A percentile compares a stretch with the other conserved stretches of the same genome.
These are phyloP conservation scores for Pteropus alecto DNA, from an alignment of 2,113 vertebrate genomes.

Conservation along the genomic window DNA sequence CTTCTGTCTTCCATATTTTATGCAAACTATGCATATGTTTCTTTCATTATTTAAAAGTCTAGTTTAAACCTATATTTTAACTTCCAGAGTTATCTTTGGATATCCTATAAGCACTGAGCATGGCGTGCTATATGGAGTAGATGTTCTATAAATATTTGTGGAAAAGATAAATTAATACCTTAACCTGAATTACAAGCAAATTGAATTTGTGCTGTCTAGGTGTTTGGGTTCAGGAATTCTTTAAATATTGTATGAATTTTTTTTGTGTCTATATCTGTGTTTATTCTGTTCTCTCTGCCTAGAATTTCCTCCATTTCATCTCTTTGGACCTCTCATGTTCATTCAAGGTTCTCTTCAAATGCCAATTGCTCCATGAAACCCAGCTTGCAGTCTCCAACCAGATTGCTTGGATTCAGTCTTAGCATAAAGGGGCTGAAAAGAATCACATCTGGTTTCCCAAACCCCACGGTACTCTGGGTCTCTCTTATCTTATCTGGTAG, in stretches of 20 bases:
- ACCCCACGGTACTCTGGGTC: not conserved
- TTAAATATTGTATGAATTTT: conserved; percentile 9
- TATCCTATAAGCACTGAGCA: not conserved
- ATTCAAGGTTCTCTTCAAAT: not conserved
- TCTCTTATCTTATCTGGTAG: not conserved
- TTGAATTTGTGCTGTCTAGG: not conserved
- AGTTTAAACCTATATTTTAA: not conserved
- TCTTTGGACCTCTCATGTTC: not conserved
- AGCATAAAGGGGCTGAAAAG: not conserved
- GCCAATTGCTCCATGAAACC: not conserved
- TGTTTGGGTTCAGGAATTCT: not conserved
- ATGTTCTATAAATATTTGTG: not conserved
- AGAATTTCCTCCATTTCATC: not conserved
- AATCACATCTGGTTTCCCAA: not conserved
- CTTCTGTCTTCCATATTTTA: conserved; percentile 31
- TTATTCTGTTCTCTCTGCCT: not conserved
- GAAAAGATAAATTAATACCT: not conserved
- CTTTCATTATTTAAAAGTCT: conserved; percentile 17
- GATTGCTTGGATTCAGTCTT: not conserved
- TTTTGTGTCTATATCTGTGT: not conserved
- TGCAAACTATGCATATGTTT: not conserved
- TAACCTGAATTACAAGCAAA: not conserved
- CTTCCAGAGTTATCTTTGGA: not conserved
- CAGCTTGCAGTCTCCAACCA: not conserved
- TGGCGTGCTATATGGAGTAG: not conserved